Base-by-base conservation (phyloP, 30 jellyfish, hydroid and myxozoan genomes). In the Aurelia coerulea region DNA sequence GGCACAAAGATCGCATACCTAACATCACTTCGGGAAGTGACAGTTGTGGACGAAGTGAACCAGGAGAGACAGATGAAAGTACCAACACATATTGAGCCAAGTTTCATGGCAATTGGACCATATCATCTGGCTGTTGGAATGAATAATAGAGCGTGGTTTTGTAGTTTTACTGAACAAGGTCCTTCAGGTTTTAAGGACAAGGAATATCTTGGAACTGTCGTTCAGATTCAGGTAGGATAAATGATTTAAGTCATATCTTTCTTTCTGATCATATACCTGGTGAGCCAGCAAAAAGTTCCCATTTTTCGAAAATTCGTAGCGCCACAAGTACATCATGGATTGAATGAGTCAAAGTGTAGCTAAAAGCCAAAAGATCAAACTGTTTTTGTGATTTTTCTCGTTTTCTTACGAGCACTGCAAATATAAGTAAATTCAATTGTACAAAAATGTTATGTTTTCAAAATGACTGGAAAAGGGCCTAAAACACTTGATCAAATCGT, bases 121-220 rank as follows among this genome's bases (percentile, higher is more conserved):
- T 78, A 80, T 66, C 97, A 93, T 70, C 84, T 93, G 60, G 98
- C 94, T 31, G 79, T 90, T 17, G 98, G 98, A 10, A 93, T 93
- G 98, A 93, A 93, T 84, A 93, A 93, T 65, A 69, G 98, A 53
- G 98, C 89, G 2, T 93, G 98, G 98, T 86, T 93, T 73, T 93
- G 92, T 68, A 52, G 79, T 18, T 64, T 93, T 23, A 73, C 79
- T 39, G 87, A 84, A 60, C 87, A 84, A 79, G 98, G 96, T 18
- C 86, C 84, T 2, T 60, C 96, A 6, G 94, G 77, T 37, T 81
- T 93, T 42, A 83, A 78, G 49, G 98, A 88, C 91, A 83, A 82
- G 67, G 98, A 93, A 72, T 93, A 93, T 65, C 90, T 93, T 16
- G 98, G 97, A 13, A 88, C 97, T 1, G 89, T 93, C 12, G 42